phyloP scores from a whole-genome alignment of 2,797 vertebrate genomes.

The Oreochromis mossambicus region DNA sequence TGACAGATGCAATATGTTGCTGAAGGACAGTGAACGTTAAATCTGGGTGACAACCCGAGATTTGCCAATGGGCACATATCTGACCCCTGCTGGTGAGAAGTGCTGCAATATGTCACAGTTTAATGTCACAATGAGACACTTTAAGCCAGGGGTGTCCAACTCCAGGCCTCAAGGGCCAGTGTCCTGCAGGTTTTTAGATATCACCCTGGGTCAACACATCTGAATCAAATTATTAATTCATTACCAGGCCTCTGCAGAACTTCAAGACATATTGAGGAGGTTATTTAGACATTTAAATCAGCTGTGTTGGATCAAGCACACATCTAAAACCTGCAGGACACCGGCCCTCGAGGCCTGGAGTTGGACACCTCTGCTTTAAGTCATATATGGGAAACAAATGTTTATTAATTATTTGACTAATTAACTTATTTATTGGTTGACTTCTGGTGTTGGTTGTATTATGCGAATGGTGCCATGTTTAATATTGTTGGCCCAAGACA shows the following conservation, averaged over 20 bases:
- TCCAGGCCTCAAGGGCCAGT: neutral
- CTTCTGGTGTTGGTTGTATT: too few species aligned
- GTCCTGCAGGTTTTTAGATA: neutral
- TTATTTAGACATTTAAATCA: neutral
- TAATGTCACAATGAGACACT: neutral
- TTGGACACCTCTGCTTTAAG: neutral
- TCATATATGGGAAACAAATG: neutral
- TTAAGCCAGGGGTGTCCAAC: neutral
- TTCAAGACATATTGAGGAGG: fast-evolving
- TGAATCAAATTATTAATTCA: fast-evolving
- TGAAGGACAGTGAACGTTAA: neutral
- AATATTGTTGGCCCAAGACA: too few species aligned
- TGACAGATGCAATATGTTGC: neutral
- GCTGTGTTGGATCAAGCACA: neutral
- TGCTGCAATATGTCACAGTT: neutral
- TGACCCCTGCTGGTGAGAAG: slow-evolving; percentile 45
- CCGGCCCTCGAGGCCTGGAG: neutral
- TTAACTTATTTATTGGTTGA: too few species aligned
- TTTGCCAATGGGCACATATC: neutral
- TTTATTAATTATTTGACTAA: too few species aligned
- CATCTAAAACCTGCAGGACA: neutral
- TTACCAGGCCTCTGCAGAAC: neutral
- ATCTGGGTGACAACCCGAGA: neutral
- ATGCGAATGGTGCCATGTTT: too few species aligned
- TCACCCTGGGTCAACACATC: neutral